Evolutionary conservation across 37 sponge, comb jelly and placozoan genomes (phyloP).

Genomic region (Oscarella lobularis): DNA sequence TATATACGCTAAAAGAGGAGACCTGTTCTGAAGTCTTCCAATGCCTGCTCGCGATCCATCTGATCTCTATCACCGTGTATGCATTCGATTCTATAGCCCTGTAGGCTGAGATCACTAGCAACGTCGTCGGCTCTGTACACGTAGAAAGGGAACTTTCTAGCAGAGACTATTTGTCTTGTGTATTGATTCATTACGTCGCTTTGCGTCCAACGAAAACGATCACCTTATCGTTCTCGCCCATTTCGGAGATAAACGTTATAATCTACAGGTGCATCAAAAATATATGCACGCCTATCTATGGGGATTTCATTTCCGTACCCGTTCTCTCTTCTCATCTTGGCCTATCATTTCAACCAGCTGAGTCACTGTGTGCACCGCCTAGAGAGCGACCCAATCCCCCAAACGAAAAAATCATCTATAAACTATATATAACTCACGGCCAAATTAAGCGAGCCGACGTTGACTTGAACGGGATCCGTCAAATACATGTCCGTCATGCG

Average conservation of each 20-base stretch:
- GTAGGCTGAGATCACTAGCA: slow-evolving; percentile 56
- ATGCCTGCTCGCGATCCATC: slow-evolving; percentile 85
- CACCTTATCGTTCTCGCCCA: slow-evolving; percentile 52
- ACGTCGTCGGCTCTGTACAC: slow-evolving; percentile 67
- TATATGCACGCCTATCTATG: too few relatives aligned
- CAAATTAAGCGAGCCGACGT: slow-evolving; percentile 84
- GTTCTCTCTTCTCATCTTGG: slow-evolving; percentile 50
- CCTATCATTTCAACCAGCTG: slow-evolving; percentile 74
- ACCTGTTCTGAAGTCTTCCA: slow-evolving; percentile 90
- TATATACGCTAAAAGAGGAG: neutral
- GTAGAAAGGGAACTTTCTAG: neutral
- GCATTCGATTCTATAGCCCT: slow-evolving; percentile 47
- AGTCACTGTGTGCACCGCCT: slow-evolving; percentile 80
- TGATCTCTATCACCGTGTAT: slow-evolving; percentile 94
- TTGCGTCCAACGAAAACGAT: slow-evolving; percentile 65
- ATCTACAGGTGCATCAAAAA: too few relatives aligned
- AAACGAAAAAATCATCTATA: neutral
- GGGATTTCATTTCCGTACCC: too few relatives aligned
- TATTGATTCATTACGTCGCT: slow-evolving; percentile 56
- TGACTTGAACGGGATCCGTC: slow-evolving; percentile 71
- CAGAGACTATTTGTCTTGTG: too few relatives aligned
- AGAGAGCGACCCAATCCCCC: slow-evolving; percentile 7
- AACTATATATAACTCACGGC: slow-evolving; percentile 27
- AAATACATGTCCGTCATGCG: slow-evolving; percentile 73
- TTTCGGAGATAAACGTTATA: slow-evolving; percentile 39